Base-by-base conservation (phyloP, 2,888 invertebrate genomes). In the Nomada ruficornis region DNA sequence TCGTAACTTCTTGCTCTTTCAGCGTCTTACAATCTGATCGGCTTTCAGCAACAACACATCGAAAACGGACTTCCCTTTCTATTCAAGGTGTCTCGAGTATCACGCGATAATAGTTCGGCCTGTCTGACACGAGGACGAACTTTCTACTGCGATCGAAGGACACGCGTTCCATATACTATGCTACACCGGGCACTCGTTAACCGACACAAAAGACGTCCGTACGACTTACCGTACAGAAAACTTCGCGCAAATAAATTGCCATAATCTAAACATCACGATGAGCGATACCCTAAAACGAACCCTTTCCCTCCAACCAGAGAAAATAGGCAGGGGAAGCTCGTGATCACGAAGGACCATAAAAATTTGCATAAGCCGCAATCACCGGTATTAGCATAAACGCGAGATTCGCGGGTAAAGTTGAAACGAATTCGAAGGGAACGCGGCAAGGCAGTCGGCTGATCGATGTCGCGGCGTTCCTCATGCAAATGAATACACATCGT, bases 281-380 rank as follows among this genome's bases (percentile, higher is more conserved):
- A 54, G 20, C n/a, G 20, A 54, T 54, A 54, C 36, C 36, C 36
- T 36, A 36, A 57, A 26, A 57, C 13, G 18, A 29, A 60, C 26
- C 59, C 10, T n/a, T 36, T 7, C 4, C 9, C 18, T 18, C 26
- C 18, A 7, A 7, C 2, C 59, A 29, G 2, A 10, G 2, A 36
- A 54, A 54, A 7, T 1, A 2, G 4, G 47, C 0, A 47, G 47
- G 47, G 47, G 47, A 47, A 0, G 47, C 47, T 15, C 15, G 47
- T 3, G 47, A 47, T 47, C 47, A 47, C 29, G 18, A 18, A 60
- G 2, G 75, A 52, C 23, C 57, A 20, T 78, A 23, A 71, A 36
- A 74, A 82, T 85, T 84, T 71, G 74, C 85, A 84, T 84, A 84
- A 79, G 57, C 77, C 71, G 76, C 65, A 78, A 80, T 72, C 72